Base-by-base conservation (phyloP, 2,888 invertebrate species). In the Nomada fucata region DNA sequence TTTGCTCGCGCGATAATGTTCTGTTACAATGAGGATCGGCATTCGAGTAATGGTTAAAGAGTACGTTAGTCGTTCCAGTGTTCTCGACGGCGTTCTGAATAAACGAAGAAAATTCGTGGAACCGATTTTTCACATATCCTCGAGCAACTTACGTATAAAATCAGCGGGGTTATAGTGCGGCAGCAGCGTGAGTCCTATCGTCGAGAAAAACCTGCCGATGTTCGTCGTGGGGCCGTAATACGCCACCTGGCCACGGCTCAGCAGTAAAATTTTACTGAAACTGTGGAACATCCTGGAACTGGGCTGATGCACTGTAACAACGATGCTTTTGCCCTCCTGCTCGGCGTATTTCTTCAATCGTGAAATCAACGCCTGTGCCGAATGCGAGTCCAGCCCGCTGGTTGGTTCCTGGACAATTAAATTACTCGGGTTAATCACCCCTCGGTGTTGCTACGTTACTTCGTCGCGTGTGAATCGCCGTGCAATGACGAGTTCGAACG, bases 91-190 rank as follows among this genome's bases (percentile, higher is more conserved):
- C 26, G 26, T 36, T 7, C 36, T 0, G 36, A 36, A 36, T 36
- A 36, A 36, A 36, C 5, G 36, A 36, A 36, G 7, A 7, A 7
- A 36, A 36, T 1, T 36, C 36, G 36, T 5, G 36, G 36, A 7
- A 36, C 7, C 7, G 5, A 36, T 47, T 47, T 47, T 26, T 2
- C 13, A 11, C 26, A 4, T 53, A 57, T 10, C 0, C 2, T 55
- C 23, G 23, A 57, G 20, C 20, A 95, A 95, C 96, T 96, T 94
- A 97, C 97, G 94, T 91, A 97, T 96, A 92, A 97, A 97, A 93
- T 97, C 97, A n/a, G 97, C 97, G 67, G 97, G 97, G 94, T 97
- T 97, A 92, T 97, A 97, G 92, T 97, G 96, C 5, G 96, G 96
- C 92, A 96, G 95, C 87, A 97, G 96, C 82, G 95, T 95, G 79